phyloP scores from a whole-genome alignment of 2,888 invertebrate genomes.

The Sclerodermus sp. region DNA sequence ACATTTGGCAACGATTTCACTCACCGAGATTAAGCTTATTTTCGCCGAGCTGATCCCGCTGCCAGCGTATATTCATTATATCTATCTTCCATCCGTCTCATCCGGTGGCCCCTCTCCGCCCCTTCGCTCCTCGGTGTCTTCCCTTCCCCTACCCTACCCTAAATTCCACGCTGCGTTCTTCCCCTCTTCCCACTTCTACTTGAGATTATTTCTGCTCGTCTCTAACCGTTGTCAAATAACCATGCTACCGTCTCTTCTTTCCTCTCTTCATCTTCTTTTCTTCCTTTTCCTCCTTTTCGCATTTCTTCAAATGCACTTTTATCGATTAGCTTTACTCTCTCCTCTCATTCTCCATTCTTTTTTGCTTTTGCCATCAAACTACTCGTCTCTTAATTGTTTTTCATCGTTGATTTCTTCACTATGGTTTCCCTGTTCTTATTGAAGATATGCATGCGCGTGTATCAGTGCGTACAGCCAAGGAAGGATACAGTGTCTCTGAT shows the following conservation, averaged over 20 bases:
- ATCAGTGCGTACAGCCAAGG: no score
- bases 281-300: no score
- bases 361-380: neutral
- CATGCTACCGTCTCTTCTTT: no score
- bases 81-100: conserved; percentile 10
- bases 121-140: no score
- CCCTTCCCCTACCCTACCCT: neutral
- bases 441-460: no score
- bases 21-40: conserved; percentile 56
- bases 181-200: neutral
- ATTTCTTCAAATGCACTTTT: no score
- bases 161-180: neutral
- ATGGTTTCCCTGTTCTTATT: no score
- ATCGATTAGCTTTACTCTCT: neutral
- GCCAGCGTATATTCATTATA: conserved; percentile 13
- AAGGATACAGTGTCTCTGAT: no score
- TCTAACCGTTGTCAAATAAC: no score
- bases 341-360: no score
- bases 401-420: neutral
- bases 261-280: no score
- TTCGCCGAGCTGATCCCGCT: conserved; percentile 41
- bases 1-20: conserved; percentile 56
- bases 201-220: neutral
- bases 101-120: conserved; percentile 4
- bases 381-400: neutral